Conservation (phyloP, 2,113 vertebrate species). For the Prionailurus viverrinus region DNA sequence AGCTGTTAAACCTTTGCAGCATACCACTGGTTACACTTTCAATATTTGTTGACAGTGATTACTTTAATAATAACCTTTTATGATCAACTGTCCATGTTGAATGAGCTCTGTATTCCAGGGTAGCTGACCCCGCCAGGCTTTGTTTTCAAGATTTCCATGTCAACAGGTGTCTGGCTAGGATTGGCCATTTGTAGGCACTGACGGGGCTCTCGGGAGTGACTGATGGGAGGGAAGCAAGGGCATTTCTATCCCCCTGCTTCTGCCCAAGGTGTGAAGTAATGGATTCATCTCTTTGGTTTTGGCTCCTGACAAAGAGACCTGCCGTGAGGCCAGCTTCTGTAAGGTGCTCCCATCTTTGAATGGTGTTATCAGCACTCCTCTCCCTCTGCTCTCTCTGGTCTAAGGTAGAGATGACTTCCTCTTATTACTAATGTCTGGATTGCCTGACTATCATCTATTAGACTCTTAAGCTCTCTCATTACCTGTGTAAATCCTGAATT, state of each 20-base stretch:
- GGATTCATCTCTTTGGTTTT: neutral
- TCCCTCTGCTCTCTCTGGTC: no score
- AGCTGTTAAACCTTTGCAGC: neutral
- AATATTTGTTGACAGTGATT: neutral
- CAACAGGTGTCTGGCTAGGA: neutral
- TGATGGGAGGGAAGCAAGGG: neutral
- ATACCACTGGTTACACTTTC: neutral
- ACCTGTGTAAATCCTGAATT: neutral
- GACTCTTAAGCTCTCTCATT: neutral
- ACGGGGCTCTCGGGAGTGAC: neutral
- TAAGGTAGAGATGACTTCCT: neutral
- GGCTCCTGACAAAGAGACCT: neutral
- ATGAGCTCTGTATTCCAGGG: neutral
- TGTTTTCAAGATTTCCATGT: neutral
- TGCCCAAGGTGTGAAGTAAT: neutral
- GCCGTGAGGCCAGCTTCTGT: neutral
- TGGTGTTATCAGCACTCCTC: fast-evolving
- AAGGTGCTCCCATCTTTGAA: neutral
- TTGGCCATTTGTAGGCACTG: neutral
- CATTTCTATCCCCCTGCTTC: neutral
- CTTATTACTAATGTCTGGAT: neutral
- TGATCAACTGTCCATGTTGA: neutral
- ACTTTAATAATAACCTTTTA: neutral
- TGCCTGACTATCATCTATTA: neutral
- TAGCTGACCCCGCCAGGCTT: neutral